A percentile compares a stretch with the other conserved stretches of the same genome.
These are phyloP conservation scores for Campoletis sonorensis DNA, from an alignment of 1,140 invertebrate species.

Conservation along the genomic window DNA sequence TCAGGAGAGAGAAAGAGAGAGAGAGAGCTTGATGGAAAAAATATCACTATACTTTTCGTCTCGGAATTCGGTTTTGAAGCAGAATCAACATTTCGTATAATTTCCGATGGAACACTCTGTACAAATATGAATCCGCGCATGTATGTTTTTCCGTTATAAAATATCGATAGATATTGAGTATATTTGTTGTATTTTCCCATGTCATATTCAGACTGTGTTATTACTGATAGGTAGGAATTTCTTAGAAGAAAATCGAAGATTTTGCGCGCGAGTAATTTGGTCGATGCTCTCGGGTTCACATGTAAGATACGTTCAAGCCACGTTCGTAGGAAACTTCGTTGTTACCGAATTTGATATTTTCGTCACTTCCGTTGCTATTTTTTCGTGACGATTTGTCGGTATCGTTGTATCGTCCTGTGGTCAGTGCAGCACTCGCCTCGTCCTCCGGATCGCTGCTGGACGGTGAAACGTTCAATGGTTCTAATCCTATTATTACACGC, in stretches of 20 bases:
- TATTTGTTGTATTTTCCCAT: not conserved
- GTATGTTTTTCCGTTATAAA: not conserved
- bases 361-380: slow-evolving; percentile 54
- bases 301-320: slow-evolving; percentile 69
- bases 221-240: not conserved
- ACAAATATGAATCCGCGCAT: not conserved
- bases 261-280: not conserved
- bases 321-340: slow-evolving; percentile 71
- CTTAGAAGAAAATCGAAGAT: slow-evolving; percentile 29
- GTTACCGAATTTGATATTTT: slow-evolving; percentile 65
- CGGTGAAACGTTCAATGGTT: slow-evolving; percentile 64
- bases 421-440: slow-evolving; percentile 35
- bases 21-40: too few species aligned
- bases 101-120: too few species aligned
- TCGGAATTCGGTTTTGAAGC: too few species aligned
- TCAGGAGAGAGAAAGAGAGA: too few species aligned
- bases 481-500: slow-evolving; percentile 82
- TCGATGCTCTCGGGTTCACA: slow-evolving; percentile 61
- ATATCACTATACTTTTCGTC: too few species aligned
- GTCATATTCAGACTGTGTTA: not conserved
- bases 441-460: slow-evolving; percentile 57
- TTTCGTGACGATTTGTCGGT: slow-evolving; percentile 41
- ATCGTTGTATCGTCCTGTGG: slow-evolving; percentile 11
- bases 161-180: not conserved
- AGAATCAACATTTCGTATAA: too few species aligned